Percentiles rank a stretch among this genome's conserved stretches.
Conservation (phyloP, 2,888 invertebrate species). For the Patella depressa region DNA sequence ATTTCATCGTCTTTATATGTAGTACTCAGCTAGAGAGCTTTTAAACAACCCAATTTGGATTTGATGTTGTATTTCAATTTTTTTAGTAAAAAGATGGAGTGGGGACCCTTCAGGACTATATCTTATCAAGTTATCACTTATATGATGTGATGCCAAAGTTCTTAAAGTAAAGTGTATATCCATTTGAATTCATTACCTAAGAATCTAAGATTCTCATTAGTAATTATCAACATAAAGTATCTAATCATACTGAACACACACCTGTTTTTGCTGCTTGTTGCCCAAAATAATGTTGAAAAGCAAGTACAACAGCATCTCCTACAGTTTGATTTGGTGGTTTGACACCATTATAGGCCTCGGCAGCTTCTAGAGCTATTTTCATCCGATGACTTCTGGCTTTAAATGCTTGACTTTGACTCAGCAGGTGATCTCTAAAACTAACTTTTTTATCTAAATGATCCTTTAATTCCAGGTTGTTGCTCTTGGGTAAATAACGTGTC, state of each 20-base stretch:
- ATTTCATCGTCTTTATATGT: no score
- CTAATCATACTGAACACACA: neutral
- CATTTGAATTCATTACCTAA: no score
- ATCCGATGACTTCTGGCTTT: conserved; percentile 63
- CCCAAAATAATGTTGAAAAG: conserved; percentile 38
- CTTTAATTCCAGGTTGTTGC: conserved; percentile 58
- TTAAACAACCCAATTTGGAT: no score
- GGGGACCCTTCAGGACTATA: no score
- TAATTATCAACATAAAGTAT: no score
- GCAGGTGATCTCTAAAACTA: conserved; percentile 52
- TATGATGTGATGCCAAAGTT: no score
- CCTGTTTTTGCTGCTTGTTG: neutral
- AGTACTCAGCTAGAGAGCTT: no score
- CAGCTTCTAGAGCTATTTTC: conserved; percentile 66
- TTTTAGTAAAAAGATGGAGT: no score
- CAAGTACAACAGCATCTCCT: conserved; percentile 67
- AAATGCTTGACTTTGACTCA: conserved; percentile 59
- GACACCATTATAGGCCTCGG: conserved; percentile 65
- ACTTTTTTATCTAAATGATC: conserved; percentile 61
- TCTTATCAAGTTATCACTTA: no score
- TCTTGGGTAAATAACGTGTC: conserved; percentile 60
- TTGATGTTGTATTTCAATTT: no score
- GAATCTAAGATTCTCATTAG: no score
- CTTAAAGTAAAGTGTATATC: no score
- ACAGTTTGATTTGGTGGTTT: conserved; percentile 69